Base-by-base conservation (phyloP, 2,888 invertebrate species). In the Athripsodes cinereus region DNA sequence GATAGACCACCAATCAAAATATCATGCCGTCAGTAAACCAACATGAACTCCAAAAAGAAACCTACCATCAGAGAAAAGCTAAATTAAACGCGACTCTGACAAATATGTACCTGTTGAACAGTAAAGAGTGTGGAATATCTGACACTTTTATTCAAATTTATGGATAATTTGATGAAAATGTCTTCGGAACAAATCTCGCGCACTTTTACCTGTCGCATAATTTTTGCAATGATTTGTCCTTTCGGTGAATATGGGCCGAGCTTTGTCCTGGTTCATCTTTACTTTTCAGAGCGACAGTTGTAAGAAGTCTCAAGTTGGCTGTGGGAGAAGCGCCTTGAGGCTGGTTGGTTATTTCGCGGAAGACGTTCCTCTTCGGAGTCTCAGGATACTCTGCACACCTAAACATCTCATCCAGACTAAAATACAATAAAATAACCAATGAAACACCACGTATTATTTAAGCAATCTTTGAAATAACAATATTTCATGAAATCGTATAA, bases 261-360 rank as follows among this genome's bases (percentile, higher is more conserved):
- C n/a, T n/a, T n/a, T n/a, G n/a, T 6, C 73, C 71, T 22, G 77
- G 70, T 13, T 40, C 13, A 3, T 40, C 40, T 40, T 40, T 40
- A 49, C 79, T 75, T 52, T 80, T 76, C 68, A 76, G 71, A 11
- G 85, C 84, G 55, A 85, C 82, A 72, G 81, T 83, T 6, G 84
- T 85, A 62, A 86, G 72, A 65, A 86, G 72, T 72, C 84, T 83
- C 51, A 86, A 75, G 72, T 86, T 86, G 63, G 85, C 84, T 57
- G 81, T 85, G 20, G 86, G 86, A 19, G 86, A 85, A 18, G 84
- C 77, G 65, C 80, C 79, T 61, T 72, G 73, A 26, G 75, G 70
- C 13, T 78, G 74, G 68, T 81, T 81, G 46, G 80, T 81, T 53
- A 82, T 75, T 71, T 81, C 81, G 55, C 78, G 75, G 54, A 82